These are phyloP conservation scores for Dinomys branickii DNA, from an alignment of 2,113 vertebrate species.

Conservation along the genomic window DNA sequence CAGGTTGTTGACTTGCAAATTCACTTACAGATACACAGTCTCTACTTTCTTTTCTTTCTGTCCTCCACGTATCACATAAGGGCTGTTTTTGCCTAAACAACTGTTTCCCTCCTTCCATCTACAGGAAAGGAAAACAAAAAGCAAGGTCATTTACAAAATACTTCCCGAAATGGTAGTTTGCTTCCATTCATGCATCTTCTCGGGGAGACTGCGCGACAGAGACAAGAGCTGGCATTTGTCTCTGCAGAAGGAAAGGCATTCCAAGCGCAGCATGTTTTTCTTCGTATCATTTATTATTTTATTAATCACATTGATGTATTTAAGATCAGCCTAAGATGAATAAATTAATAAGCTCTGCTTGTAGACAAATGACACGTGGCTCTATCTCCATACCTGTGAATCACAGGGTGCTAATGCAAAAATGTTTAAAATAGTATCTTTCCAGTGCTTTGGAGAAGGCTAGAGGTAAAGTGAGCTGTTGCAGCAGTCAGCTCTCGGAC, in stretches of 20 bases:
- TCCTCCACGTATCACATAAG: neutral
- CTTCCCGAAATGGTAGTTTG: constrained; percentile 39
- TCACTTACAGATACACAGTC: neutral
- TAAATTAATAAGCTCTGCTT: constrained; percentile 48
- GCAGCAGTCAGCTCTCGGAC: neutral
- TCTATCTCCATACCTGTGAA: neutral
- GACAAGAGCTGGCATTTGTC: constrained; percentile 52
- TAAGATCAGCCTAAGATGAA: constrained; percentile 29
- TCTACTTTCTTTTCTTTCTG: neutral
- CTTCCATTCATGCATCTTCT: constrained; percentile 54
- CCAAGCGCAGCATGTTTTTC: neutral
- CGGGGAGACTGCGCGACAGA: constrained; percentile 27
- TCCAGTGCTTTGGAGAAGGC: neutral
- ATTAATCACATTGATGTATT: constrained; percentile 53
- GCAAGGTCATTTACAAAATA: constrained; percentile 25
- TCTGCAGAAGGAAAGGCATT: constrained; percentile 36
- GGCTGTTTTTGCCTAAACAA: neutral
- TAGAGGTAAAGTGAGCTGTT: neutral
- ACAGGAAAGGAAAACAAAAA: neutral
- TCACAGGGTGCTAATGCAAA: neutral
- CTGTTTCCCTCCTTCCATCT: neutral
- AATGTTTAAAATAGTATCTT: neutral
- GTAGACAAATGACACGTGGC: constrained; percentile 32
- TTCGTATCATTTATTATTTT: constrained; percentile 43
- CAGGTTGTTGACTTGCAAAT: neutral